Evolutionary conservation across 2,888 invertebrate species (phyloP).

Genomic region (Callinectes sapidus): DNA sequence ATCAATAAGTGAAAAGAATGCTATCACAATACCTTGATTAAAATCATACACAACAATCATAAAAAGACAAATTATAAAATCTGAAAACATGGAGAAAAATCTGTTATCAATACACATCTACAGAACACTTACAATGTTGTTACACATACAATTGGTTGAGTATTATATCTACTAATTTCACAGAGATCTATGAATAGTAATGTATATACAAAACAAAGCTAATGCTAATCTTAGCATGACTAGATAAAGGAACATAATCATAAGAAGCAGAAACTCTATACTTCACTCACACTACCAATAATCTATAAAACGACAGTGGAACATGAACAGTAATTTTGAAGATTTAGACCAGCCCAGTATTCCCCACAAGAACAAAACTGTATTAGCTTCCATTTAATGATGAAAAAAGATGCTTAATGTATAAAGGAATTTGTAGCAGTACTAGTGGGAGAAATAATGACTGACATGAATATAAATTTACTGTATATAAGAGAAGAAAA

Average conservation of each 20-base stretch:
- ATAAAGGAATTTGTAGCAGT: background rate
- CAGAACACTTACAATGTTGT: background rate
- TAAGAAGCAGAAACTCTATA: background rate
- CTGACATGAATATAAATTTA: background rate
- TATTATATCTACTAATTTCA: background rate
- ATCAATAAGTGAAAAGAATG: background rate
- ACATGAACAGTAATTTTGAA: background rate
- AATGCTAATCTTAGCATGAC: background rate
- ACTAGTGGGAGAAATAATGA: background rate
- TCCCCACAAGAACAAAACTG: background rate
- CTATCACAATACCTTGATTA: background rate
- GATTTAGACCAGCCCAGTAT: background rate
- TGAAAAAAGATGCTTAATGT: background rate
- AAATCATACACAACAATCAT: background rate
- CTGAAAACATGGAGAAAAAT: background rate
- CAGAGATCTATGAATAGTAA: background rate
- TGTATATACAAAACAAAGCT: background rate
- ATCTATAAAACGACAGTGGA: background rate
- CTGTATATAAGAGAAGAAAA: background rate
- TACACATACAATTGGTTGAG: slow-evolving; percentile 5
- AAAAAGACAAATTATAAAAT: background rate
- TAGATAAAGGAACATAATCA: background rate
- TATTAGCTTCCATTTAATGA: background rate
- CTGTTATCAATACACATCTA: background rate
- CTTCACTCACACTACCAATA: background rate